phyloP scores from a whole-genome alignment of 2,797 vertebrate species.

The Ptychadena robeensis region DNA sequence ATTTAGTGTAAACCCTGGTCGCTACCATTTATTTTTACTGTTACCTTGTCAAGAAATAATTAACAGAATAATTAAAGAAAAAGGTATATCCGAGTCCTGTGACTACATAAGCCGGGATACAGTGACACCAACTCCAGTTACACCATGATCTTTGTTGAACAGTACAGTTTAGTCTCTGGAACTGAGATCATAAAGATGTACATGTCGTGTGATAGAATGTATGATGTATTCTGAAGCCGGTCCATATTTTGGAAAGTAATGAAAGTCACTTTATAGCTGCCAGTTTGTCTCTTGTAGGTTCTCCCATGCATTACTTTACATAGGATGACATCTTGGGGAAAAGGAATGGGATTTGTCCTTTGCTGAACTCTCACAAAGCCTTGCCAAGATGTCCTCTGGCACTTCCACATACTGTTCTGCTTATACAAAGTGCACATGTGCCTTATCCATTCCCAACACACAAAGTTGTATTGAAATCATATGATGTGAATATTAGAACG shows the following conservation, averaged over 20 bases:
- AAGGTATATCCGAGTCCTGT: background rate
- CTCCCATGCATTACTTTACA: background rate
- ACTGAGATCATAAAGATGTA: background rate
- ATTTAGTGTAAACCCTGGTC: too few relatives aligned
- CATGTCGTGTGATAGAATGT: background rate
- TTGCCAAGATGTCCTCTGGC: background rate
- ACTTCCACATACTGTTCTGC: background rate
- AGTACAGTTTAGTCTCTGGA: background rate
- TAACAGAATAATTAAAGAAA: background rate
- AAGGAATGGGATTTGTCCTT: conserved; percentile 4
- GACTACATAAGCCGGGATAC: background rate
- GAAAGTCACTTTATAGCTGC: background rate
- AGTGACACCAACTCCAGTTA: background rate
- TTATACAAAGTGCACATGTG: too few relatives aligned
- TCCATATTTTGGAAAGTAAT: background rate
- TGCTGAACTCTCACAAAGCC: background rate
- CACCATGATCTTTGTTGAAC: background rate
- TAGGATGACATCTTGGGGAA: background rate
- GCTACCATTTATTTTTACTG: too few relatives aligned
- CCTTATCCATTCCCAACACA: too few relatives aligned
- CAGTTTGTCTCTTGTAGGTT: background rate
- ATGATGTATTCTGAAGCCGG: background rate
- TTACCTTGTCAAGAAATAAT: too few relatives aligned
- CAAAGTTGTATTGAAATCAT: too few relatives aligned
- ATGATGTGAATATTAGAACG: too few relatives aligned